phyloP scores from a whole-genome alignment of 2,797 vertebrate genomes.

The Myotis vivesi region DNA sequence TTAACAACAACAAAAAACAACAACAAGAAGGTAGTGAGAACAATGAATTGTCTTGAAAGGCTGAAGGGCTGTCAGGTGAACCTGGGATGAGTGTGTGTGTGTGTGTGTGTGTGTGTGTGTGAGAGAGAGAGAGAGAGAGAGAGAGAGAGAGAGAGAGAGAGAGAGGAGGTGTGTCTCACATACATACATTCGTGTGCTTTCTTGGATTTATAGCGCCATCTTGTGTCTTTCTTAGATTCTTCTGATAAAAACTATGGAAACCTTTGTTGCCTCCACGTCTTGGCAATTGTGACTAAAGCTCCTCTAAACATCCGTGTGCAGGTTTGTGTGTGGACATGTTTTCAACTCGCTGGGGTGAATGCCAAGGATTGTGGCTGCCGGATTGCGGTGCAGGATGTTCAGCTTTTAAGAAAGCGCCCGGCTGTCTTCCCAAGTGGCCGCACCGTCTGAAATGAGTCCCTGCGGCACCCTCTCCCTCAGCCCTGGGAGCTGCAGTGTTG shows the following conservation, averaged over 20 bases:
- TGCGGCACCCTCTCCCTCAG: background rate
- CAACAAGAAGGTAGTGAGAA: background rate
- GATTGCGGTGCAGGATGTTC: background rate
- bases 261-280: background rate
- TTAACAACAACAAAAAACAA: background rate
- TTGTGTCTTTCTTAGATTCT: constrained; percentile 26
- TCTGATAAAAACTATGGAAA: background rate
- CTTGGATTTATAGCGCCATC: constrained; percentile 35
- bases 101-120: background rate
- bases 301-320: background rate
- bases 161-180: background rate
- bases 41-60: background rate
- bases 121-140: too few species aligned
- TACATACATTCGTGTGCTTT: background rate
- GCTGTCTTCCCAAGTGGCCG: background rate
- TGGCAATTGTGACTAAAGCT: background rate
- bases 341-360: background rate
- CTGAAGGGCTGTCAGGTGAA: background rate
- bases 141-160: too few species aligned
- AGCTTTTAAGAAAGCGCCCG: background rate
- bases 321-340: background rate
- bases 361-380: background rate
- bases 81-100: background rate
- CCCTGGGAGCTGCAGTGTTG: background rate
- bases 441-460: background rate